Base-by-base conservation (phyloP, 1,140 invertebrate genomes). In the Solen grandis region DNA sequence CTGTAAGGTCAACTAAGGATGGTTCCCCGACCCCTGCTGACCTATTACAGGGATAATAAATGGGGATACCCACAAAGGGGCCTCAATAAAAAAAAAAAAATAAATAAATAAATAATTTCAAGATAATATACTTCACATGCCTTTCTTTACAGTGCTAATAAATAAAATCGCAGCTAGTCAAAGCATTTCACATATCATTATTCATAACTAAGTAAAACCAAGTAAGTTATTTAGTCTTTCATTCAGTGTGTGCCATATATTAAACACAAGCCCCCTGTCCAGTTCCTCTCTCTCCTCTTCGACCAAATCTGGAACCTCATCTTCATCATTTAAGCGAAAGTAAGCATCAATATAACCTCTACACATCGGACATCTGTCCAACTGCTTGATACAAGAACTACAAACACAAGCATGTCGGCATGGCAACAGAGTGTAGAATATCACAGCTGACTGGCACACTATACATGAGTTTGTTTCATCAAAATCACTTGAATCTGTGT, bases 371-470 rank as follows among this genome's bases (percentile, higher is more conserved):
- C 96, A 97, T 33, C 68, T 78, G 66, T 83, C 83, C 25, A 88
- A 38, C 35, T 76, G 68, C 25, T 94, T 93, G 88, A 88, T 82
- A 74, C 87, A 88, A 3, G 35, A 55, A 35, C 95, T 94, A 92
- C 96, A 97, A n/a, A 96, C 95, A 85, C 96, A 96, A 0, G 96
- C 96, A 90, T 97, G 96, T 25, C 95, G 91, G 93, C 96, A 97
- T 0, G 96, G 96, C 77, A 97, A 92, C 31, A 97, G 91, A n/a
- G 95, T 96, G 69, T 95, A 93, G 1, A 95, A 96, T 29, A 96
- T 91, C 1, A 95, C 95, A 85, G 94, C 95, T 82, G 94, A 94
- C 86, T 96, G 95, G 91, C 96, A 97, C 66, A 96, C 96, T 54
- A 96, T 95, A 91, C 96, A 97, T n/a, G 41, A 8, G 41, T 46